Base-by-base conservation (phyloP, 1,140 invertebrate genomes). In the Drosophila rhopaloa region DNA sequence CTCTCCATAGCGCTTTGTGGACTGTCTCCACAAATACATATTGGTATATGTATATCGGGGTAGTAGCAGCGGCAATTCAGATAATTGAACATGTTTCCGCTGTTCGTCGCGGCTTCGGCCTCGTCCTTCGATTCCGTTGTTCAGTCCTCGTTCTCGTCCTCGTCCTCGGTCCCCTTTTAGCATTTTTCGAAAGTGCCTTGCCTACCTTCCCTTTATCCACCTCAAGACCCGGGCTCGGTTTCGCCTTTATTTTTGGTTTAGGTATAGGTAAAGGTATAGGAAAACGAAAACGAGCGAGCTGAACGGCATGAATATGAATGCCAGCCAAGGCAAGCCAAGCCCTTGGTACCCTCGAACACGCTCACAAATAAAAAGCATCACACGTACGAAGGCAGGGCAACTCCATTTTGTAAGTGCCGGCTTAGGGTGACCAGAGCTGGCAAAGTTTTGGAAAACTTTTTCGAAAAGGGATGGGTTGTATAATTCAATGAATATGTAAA, bases 81-180 rank as follows among this genome's bases (percentile, higher is more conserved):
- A 77, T 88, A 89, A 88, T 88, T 88, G 84, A 86, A 86, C 83
- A 86, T 86, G 83, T 77, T 86, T 88, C 79, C 76, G 82, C 76
- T 55, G 65, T 58, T 63, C 47, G 63, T 48, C 67, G 44, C 68
- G 29, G 41, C 72, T 44, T 76, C 62, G 55, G 44, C 48, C 73
- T 59, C 54, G 61, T 72, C 54, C 51, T 59, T 68, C 65, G 65
- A 68, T 66, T 29, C 60, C n/a, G 59, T 41, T 47, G 29, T 65
- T 38, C 35, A 35, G 38, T 50, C 47, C 27, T 71, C 67, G 67
- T 57, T 43, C 63, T 70, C 37, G 48, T 27, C 57, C 55, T 66
- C 63, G 63, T 48, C 44, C 63, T 57, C 37, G 40, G 66, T 48
- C 83, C 79, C 61, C 48, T 88, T 77, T 88, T 66, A 63, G 62